Conservation (phyloP, 2,113 vertebrate species). For the Okapia johnstoni region DNA sequence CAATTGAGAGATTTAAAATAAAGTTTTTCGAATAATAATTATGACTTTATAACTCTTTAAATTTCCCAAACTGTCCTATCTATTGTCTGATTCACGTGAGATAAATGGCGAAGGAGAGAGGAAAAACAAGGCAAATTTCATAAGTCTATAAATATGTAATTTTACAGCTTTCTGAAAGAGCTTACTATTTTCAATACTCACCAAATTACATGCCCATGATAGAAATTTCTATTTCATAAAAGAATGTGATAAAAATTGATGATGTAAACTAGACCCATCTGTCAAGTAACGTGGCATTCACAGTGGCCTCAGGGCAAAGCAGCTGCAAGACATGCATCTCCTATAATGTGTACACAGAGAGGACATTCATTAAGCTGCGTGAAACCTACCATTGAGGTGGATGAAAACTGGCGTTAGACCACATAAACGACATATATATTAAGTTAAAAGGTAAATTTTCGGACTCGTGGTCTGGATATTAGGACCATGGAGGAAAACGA, state of each 20-base stretch:
- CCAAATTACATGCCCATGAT: conserved; percentile 33
- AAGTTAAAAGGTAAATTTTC: conserved; percentile 45
- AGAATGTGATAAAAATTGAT: conserved; percentile 53
- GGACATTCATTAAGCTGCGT: neutral
- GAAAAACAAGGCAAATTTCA: neutral
- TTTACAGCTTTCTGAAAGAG: conserved; percentile 24
- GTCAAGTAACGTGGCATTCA: neutral
- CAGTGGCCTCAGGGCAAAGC: neutral
- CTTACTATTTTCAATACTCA: conserved; percentile 16
- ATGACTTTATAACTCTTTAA: neutral
- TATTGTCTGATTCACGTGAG: neutral
- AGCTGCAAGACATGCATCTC: neutral
- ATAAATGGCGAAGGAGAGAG: neutral
- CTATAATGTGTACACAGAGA: neutral
- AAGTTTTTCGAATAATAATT: neutral
- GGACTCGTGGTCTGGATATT: neutral
- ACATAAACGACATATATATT: neutral
- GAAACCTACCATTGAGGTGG: neutral
- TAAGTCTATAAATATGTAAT: conserved; percentile 18
- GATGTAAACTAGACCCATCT: conserved; percentile 35
- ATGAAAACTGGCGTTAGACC: neutral
- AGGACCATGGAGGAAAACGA: neutral
- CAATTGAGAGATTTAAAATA: neutral
- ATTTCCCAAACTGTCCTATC: neutral
- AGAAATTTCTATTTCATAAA: conserved; percentile 50